These are phyloP conservation scores for Ondatra zibethicus DNA, from an alignment of 2,113 vertebrate genomes.

Conservation along the genomic window DNA sequence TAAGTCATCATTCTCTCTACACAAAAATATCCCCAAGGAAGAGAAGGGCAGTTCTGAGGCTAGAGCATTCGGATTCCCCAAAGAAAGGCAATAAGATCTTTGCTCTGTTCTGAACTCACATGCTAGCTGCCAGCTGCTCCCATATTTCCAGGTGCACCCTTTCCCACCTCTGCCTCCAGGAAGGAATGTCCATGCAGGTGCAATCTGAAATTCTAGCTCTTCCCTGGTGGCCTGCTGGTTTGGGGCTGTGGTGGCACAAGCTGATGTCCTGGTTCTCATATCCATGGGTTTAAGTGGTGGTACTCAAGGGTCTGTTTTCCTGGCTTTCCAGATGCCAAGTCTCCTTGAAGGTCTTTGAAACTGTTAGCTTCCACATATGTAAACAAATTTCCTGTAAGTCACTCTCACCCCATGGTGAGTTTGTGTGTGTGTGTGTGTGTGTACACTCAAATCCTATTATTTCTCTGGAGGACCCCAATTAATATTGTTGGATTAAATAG, in stretches of 20 bases:
- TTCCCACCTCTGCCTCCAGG: neutral
- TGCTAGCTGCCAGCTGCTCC: neutral
- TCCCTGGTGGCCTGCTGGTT: neutral
- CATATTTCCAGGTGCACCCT: neutral
- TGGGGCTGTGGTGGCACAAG: neutral
- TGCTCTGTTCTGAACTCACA: neutral
- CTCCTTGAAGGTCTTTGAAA: neutral
- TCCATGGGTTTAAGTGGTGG: neutral
- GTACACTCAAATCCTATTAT: neutral
- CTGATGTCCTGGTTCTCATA: neutral
- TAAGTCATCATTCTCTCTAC: conserved; percentile 40
- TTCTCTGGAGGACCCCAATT: conserved; percentile 1
- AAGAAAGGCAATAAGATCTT: neutral
- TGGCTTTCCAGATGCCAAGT: neutral
- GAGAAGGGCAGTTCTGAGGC: neutral
- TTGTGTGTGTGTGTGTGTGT: too few species aligned
- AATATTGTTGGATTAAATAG: neutral
- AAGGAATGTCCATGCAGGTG: neutral
- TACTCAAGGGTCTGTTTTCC: neutral
- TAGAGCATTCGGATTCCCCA: neutral
- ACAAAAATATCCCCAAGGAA: neutral
- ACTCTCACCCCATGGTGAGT: neutral
- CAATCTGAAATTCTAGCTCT: neutral
- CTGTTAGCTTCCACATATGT: neutral
- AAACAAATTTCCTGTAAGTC: neutral